Conservation (phyloP, 2,888 invertebrate species). For the Macaria liturata region DNA sequence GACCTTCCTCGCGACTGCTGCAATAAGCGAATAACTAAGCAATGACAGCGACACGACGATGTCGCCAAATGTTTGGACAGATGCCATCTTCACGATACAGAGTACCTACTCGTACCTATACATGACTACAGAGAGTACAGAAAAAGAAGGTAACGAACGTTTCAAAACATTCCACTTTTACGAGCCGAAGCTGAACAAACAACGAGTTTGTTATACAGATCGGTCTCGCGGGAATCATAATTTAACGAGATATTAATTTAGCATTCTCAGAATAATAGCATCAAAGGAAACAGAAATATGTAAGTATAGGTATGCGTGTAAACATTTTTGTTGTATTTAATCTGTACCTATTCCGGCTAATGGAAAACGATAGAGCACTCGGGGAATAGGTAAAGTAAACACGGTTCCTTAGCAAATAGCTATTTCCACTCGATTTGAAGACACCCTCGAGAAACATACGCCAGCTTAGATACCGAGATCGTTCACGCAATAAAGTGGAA, state of each 20-base stretch:
- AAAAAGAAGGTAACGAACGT: conserved; percentile 29
- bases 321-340: conserved; percentile 18
- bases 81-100: conserved; percentile 42
- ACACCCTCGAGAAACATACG: conserved; percentile 22
- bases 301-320: conserved; percentile 1
- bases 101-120: too few species aligned
- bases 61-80: conserved; percentile 59
- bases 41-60: conserved; percentile 42
- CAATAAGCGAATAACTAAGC: conserved; percentile 53
- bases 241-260: conserved; percentile 52
- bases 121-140: too few species aligned
- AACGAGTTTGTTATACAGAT: conserved; percentile 56
- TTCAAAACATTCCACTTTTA: conserved; percentile 54
- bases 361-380: conserved; percentile 19
- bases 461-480: conserved; percentile 19
- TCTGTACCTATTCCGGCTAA: conserved; percentile 17
- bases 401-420: conserved; percentile 19
- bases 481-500: conserved; percentile 24
- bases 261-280: conserved; percentile 39
- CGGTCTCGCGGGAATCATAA: conserved; percentile 58
- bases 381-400: conserved; percentile 19
- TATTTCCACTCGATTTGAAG: conserved; percentile 25
- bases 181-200: conserved; percentile 58
- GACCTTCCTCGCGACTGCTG: conserved; percentile 43
- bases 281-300: conserved; percentile 20